Percentiles rank a stretch among this genome's conserved stretches.
Conservation (phyloP, 1,140 invertebrate genomes). For the Heliothis subflexa region DNA sequence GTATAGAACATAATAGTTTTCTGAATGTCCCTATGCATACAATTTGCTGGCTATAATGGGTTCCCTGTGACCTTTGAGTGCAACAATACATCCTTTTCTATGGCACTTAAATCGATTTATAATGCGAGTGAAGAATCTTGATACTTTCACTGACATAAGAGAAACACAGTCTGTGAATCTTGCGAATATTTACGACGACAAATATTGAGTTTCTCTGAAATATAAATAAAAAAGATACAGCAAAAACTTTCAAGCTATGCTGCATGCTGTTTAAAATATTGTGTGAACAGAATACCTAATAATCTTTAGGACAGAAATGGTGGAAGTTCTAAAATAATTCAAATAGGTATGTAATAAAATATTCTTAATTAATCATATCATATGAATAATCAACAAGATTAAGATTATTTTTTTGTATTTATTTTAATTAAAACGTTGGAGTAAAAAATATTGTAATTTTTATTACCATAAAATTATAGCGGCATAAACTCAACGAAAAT, state of each 20-base stretch:
- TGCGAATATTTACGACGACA: background rate
- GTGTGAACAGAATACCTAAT: no score
- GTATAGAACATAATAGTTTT: conserved; percentile 55
- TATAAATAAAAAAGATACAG: no score
- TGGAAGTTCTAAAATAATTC: no score
- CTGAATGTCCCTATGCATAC: conserved; percentile 55
- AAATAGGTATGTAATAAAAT: no score
- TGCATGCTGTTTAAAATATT: no score
- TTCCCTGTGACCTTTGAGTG: conserved; percentile 66
- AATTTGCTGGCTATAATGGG: conserved; percentile 67
- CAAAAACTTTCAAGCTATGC: no score
- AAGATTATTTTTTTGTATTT: no score
- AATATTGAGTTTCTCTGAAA: background rate
- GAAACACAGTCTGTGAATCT: background rate
- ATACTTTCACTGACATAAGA: conserved; percentile 42
- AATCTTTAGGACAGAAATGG: no score
- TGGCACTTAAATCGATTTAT: conserved; percentile 69
- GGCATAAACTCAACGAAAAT: background rate
- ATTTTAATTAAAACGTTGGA: no score
- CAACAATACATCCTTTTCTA: conserved; percentile 69
- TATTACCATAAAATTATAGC: background rate
- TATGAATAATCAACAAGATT: no score
- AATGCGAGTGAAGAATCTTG: conserved; percentile 56
- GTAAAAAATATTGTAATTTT: no score
- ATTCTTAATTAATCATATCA: no score